A percentile compares a stretch with the other conserved stretches of the same genome.
Evolutionary conservation across 2,888 invertebrate genomes (phyloP).

Genomic region (Candidula unifasciata): DNA sequence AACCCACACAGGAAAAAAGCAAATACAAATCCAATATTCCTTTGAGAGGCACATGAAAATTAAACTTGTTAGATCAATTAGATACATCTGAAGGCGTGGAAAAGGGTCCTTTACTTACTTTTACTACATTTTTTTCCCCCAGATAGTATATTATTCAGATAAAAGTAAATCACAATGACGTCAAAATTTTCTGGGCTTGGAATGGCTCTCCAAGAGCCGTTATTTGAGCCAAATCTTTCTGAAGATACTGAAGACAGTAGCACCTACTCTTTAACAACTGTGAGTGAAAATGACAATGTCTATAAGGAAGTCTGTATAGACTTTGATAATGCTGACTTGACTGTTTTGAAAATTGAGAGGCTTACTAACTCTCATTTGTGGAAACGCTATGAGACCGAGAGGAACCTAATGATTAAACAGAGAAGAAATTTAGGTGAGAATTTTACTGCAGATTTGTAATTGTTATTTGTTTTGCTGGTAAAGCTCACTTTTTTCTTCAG

Average conservation of each 20-base stretch:
- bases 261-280: neutral
- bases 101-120: neutral
- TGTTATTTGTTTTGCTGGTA: neutral
- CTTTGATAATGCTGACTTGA: constrained; percentile 57
- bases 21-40: too few relatives aligned
- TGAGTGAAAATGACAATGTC: constrained; percentile 43
- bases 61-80: too few relatives aligned
- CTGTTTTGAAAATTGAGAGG: constrained; percentile 55
- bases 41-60: too few relatives aligned
- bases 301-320: constrained; percentile 59
- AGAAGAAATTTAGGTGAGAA: constrained; percentile 53
- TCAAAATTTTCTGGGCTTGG: constrained; percentile 35
- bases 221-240: neutral
- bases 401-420: constrained; percentile 52
- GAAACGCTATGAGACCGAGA: constrained; percentile 58
- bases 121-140: neutral
- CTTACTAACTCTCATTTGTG: constrained; percentile 56
- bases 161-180: constrained; percentile 1
- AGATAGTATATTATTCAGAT: neutral
- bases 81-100: too few relatives aligned
- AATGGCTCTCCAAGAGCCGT: constrained; percentile 39
- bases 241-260: constrained; percentile 4
- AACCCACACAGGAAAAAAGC: too few relatives aligned
- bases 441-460: neutral
- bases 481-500: neutral